Evolutionary conservation across 2,113 vertebrate genomes (phyloP).

Genomic region (Naja naja): DNA sequence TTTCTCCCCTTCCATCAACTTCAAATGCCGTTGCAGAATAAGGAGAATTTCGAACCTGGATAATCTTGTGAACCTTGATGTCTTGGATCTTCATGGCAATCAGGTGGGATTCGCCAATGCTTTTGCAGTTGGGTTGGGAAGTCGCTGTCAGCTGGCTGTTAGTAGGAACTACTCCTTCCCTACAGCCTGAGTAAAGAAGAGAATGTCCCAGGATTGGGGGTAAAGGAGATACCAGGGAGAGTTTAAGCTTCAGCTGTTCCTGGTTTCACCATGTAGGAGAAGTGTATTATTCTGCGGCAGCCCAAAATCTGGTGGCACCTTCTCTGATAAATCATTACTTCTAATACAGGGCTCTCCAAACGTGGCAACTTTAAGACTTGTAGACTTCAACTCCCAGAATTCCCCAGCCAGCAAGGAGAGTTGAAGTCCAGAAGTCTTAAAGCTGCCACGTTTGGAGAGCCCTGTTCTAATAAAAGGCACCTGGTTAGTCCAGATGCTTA

Average conservation of each 20-base stretch:
- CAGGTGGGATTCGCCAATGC: constrained; percentile 75
- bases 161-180: neutral
- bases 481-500: neutral
- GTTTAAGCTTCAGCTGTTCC: neutral
- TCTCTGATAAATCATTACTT: neutral
- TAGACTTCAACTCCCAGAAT: too few relatives aligned
- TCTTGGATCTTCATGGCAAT: constrained; percentile 94
- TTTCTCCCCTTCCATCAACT: neutral
- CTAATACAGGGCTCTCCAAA: too few relatives aligned
- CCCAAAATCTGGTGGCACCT: neutral
- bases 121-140: neutral
- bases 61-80: constrained; percentile 81
- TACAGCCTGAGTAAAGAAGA: neutral
- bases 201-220: neutral
- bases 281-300: neutral
- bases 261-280: neutral
- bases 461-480: neutral
- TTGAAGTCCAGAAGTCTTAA: neutral
- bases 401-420: too few relatives aligned
- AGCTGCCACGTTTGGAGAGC: neutral
- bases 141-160: neutral
- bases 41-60: constrained; percentile 85
- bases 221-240: neutral
- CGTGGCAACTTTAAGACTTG: too few relatives aligned
- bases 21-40: constrained; percentile 77